Conservation (phyloP, 23 tunicate species). For the Pegea sp. region DNA sequence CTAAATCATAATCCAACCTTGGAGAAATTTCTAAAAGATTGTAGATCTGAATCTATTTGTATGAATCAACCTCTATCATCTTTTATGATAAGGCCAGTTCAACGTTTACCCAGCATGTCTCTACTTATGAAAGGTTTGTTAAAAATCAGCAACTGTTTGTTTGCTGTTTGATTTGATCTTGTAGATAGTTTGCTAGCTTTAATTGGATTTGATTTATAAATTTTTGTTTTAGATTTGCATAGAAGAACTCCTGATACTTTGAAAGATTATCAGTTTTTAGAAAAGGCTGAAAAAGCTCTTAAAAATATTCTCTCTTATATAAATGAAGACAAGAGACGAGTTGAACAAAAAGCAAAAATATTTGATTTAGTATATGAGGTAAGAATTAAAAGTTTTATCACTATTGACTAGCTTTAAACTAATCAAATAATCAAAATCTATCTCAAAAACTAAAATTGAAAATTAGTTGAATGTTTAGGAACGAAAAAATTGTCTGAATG, state of each 20-base stretch:
- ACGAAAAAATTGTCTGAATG: too few species aligned
- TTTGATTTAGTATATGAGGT: constrained; percentile 84
- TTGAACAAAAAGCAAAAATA: constrained; percentile 71
- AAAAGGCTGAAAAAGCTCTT: constrained; percentile 31
- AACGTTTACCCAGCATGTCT: constrained; percentile 67
- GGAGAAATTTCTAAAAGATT: constrained; percentile 19
- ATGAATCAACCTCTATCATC: constrained; percentile 70
- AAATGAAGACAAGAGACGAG: constrained; percentile 82
- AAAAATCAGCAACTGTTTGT: not conserved
- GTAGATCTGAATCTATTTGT: constrained; percentile 60
- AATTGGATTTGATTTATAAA: not conserved
- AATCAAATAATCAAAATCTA: too few species aligned
- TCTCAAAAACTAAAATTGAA: too few species aligned
- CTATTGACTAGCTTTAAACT: too few species aligned
- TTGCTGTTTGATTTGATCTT: not conserved
- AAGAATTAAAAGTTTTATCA: constrained; percentile 1
- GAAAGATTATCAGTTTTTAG: constrained; percentile 25
- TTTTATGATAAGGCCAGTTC: constrained; percentile 71
- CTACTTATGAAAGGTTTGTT: constrained; percentile 42
- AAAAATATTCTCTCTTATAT: constrained; percentile 63
- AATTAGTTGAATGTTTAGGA: too few species aligned
- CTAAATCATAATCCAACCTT: constrained; percentile 34
- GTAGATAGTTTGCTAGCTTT: not conserved
- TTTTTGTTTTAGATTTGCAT: constrained; percentile 29
- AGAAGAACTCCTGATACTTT: constrained; percentile 34